Conservation (phyloP, 2,113 vertebrate genomes). For the Guaruba guarouba region DNA sequence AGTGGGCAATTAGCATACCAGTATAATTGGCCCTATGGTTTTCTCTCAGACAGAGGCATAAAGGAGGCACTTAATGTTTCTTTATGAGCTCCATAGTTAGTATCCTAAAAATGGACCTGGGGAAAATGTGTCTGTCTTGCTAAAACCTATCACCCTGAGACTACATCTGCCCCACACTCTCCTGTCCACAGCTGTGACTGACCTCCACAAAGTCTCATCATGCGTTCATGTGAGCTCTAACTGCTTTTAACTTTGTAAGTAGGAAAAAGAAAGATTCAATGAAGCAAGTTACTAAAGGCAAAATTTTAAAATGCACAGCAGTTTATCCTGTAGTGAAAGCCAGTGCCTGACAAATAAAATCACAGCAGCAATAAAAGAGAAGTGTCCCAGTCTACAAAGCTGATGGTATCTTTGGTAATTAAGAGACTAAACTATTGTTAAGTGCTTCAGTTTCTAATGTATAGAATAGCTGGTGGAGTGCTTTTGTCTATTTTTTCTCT, state of each 20-base stretch:
- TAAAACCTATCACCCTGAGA: not conserved
- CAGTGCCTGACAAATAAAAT: conserved; percentile 49
- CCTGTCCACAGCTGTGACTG: not conserved
- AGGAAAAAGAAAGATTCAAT: not conserved
- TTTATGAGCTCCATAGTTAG: not conserved
- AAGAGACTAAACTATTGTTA: conserved; percentile 50
- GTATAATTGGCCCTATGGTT: not conserved
- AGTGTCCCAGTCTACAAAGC: conserved; percentile 47
- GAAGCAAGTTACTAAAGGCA: not conserved
- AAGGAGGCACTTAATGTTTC: not conserved
- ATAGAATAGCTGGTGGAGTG: not conserved
- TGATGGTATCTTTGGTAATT: conserved; percentile 62
- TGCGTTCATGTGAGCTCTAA: not conserved
- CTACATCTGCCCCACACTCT: not conserved
- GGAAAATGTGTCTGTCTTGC: not conserved
- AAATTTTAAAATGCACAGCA: conserved; percentile 17
- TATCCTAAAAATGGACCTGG: not conserved
- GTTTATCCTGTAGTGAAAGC: conserved; percentile 47
- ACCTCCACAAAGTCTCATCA: not conserved
- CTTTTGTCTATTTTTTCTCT: conserved; percentile 57
- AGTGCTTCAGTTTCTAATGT: conserved; percentile 19
- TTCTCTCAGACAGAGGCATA: not conserved
- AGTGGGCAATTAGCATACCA: not conserved
- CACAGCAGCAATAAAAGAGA: conserved; percentile 52
- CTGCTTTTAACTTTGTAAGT: not conserved